Conservation (phyloP, 2,888 invertebrate genomes). For the Xylophagus ater region DNA sequence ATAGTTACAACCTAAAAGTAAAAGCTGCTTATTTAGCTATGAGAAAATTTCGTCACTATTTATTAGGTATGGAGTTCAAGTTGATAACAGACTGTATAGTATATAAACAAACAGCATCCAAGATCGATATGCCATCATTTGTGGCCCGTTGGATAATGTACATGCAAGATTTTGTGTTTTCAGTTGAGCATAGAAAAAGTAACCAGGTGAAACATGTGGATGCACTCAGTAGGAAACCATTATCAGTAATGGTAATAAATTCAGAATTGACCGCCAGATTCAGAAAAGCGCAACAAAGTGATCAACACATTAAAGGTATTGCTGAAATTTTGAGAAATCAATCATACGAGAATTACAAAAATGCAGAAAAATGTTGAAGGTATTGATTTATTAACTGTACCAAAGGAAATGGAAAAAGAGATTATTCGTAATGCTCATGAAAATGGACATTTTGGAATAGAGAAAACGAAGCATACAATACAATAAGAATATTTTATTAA, state of each 20-base stretch:
- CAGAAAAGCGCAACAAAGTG: constrained; percentile 14
- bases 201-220: constrained; percentile 17
- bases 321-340: constrained; percentile 7
- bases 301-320: constrained; percentile 12
- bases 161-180: too few relatives aligned
- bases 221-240: constrained; percentile 15
- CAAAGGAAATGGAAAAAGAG: constrained; percentile 11
- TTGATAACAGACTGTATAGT: constrained; percentile 19
- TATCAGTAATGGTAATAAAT: constrained; percentile 4
- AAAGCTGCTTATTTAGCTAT: too few relatives aligned
- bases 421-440: too few relatives aligned
- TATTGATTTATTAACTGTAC: constrained; percentile 11
- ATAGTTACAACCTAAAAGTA: too few relatives aligned
- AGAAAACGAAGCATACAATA: too few relatives aligned
- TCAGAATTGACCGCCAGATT: constrained; percentile 9
- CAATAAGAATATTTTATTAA: too few relatives aligned
- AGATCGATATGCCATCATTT: constrained; percentile 16
- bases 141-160: constrained; percentile 17
- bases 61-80: too few relatives aligned
- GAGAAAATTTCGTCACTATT: too few relatives aligned
- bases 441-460: constrained; percentile 5
- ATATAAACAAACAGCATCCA: constrained; percentile 17
- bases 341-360: constrained; percentile 11
- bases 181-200: too few relatives aligned
- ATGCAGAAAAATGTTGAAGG: constrained; percentile 10